phyloP scores from a whole-genome alignment of 2,797 vertebrate species.

The Dendrocincla tyrannina region DNA sequence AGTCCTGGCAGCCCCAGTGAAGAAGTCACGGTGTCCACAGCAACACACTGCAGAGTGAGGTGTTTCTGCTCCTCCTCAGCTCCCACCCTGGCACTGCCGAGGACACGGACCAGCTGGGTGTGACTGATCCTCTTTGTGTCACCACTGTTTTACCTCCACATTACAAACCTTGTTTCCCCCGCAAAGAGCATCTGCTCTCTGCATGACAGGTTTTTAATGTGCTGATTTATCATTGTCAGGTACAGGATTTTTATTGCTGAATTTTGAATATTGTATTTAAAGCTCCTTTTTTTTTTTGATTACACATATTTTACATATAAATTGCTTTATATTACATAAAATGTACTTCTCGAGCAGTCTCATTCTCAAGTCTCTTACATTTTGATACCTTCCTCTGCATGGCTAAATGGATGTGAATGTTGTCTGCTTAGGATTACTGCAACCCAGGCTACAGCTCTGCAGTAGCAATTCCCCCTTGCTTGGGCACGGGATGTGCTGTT shows the following conservation, averaged over 20 bases:
- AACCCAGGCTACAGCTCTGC: background rate
- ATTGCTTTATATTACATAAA: slow-evolving; percentile 70
- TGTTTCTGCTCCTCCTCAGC: background rate
- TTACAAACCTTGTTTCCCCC: slow-evolving; percentile 42
- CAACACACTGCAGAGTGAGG: background rate
- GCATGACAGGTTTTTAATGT: slow-evolving; percentile 69
- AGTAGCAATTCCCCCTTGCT: background rate
- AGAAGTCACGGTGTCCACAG: background rate
- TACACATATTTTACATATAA: slow-evolving; percentile 78
- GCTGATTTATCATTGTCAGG: slow-evolving; percentile 74
- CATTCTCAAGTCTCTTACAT: slow-evolving; percentile 55
- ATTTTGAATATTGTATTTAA: slow-evolving; percentile 76
- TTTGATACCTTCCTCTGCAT: slow-evolving; percentile 49
- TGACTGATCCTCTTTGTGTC: slow-evolving; percentile 38
- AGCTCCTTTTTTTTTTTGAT: slow-evolving; percentile 47
- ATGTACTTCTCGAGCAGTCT: slow-evolving; percentile 47
- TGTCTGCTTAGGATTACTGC: background rate
- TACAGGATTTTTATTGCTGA: slow-evolving; percentile 67
- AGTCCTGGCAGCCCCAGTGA: background rate
- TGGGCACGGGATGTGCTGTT: fast-evolving
- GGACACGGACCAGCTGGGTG: background rate
- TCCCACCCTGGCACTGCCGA: slow-evolving; percentile 6
- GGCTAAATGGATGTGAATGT: slow-evolving; percentile 38
- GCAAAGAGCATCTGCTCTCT: slow-evolving; percentile 58
- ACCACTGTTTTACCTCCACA: slow-evolving; percentile 27